Evolutionary conservation across 2,113 vertebrate genomes (phyloP), one percentile per base, ranked within the genome.

Genomic region (Hemiscyllium ocellatum): DNA sequence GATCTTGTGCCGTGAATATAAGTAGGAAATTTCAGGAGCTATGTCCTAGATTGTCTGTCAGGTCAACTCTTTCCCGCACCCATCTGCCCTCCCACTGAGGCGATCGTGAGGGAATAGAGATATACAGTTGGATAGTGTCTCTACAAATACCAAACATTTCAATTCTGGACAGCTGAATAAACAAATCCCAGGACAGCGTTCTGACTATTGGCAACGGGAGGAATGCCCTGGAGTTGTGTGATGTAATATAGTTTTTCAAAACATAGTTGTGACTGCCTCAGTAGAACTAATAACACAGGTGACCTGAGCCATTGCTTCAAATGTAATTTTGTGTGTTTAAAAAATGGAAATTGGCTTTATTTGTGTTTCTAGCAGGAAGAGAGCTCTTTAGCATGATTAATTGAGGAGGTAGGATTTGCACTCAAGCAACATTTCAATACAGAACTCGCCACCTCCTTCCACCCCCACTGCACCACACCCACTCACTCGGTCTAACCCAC

Each of bases 121-220:
- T 47, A 29, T 72, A 47, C 68, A 72, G 93, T 72, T 3, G 89
- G 66, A 66, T 24, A 52, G 94, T 95, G 94, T 76, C 69, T 4
- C 47, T 26, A 72, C 69, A 33, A 95, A 95, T 95, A 47, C 68
- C 69, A 72, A 95, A 72, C 94, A 52, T 95, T 76, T 72, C 69
- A 50, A 76, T 72, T 50, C 26, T 72, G 47, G 72, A 52, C 94
- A 95, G 94, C 94, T 95, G 94, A 76, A 72, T 72, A 95, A 95
- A 76, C 69, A 72, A 95, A 95, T 95, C 20, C 68, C 42, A 70
- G 93, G 42, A 69, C 24, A 50, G 42, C 24, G 19, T 95, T 95
- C 68, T 95, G 65, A 70, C 15, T 72, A 50, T 95, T 95, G 93
- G 93, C 69, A 72, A 52, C 22, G 50, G 94, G 42, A 33, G 94